Percentiles rank a stretch among this genome's conserved stretches.
phyloP scores from a whole-genome alignment of 2,888 invertebrate genomes.

The Pyrocoelia pectoralis region DNA sequence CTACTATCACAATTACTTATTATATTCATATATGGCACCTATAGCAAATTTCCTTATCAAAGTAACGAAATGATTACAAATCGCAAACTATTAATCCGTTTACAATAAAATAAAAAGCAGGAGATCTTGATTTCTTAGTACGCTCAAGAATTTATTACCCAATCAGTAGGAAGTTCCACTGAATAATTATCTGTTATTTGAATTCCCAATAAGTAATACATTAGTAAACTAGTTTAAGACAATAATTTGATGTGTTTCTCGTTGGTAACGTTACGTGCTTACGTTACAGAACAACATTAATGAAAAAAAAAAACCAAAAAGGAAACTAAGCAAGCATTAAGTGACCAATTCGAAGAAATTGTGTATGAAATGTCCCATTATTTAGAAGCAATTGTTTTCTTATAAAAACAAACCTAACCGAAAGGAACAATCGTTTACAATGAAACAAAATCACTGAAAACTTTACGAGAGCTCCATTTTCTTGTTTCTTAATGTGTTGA shows the following conservation, averaged over 20 bases:
- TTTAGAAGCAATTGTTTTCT: constrained; percentile 11
- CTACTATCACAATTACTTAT: no score
- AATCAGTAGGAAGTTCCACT: constrained; percentile 1
- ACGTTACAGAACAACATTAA: constrained; percentile 6
- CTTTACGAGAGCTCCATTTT: constrained; percentile 2
- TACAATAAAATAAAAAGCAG: no score
- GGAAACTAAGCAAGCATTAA: neutral
- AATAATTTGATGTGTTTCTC: constrained; percentile 3
- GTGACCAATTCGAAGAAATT: constrained; percentile 12
- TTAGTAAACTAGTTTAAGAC: constrained; percentile 7
- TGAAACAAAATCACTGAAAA: constrained; percentile 6
- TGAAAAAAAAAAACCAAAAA: neutral
- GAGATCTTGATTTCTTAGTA: no score
- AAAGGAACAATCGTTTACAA: constrained; percentile 12
- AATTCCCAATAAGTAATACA: constrained; percentile 8
- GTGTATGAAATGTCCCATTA: constrained; percentile 6
- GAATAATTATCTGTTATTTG: neutral
- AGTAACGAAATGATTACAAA: no score
- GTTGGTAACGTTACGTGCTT: constrained; percentile 7
- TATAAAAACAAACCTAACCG: constrained; percentile 7
- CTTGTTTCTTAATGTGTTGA: neutral
- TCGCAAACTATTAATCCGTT: no score
- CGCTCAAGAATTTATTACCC: neutral
- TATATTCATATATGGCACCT: no score
- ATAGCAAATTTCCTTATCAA: no score